Evolutionary conservation across 35 echinoderm and acorn worm species (phyloP).

Genomic region (Heliocidaris erythrogramma): DNA sequence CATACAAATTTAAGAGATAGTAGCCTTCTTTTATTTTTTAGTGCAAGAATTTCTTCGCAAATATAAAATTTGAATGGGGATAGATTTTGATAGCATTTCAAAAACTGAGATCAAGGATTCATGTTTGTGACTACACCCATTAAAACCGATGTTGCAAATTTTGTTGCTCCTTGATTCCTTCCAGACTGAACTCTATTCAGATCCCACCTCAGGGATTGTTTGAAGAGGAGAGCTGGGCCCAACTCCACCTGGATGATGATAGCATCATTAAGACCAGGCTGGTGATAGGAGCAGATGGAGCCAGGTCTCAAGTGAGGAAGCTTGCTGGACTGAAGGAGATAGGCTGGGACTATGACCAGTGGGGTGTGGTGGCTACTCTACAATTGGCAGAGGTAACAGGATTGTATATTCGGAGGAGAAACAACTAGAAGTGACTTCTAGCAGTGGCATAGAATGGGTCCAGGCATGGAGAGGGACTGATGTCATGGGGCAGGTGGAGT

Average conservation of each 20-base stretch:
- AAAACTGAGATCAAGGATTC: too few relatives aligned
- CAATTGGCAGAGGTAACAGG: constrained; percentile 76
- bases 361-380: constrained; percentile 92
- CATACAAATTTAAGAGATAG: too few relatives aligned
- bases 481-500: background rate
- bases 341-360: constrained; percentile 90
- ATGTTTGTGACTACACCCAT: too few relatives aligned
- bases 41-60: too few relatives aligned
- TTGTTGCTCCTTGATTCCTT: background rate
- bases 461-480: too few relatives aligned
- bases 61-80: too few relatives aligned
- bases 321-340: constrained; percentile 59
- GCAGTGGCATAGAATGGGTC: too few relatives aligned
- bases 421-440: too few relatives aligned
- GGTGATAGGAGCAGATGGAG: constrained; percentile 88
- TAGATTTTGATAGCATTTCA: too few relatives aligned
- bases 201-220: constrained; percentile 50
- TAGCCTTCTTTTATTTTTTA: too few relatives aligned
- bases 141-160: background rate
- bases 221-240: constrained; percentile 75
- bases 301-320: constrained; percentile 74
- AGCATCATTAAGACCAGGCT: constrained; percentile 72
- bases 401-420: background rate
- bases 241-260: constrained; percentile 68
- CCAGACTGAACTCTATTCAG: constrained; percentile 20